phyloP scores from a whole-genome alignment of 2,797 vertebrate species.

The Falco concolor region DNA sequence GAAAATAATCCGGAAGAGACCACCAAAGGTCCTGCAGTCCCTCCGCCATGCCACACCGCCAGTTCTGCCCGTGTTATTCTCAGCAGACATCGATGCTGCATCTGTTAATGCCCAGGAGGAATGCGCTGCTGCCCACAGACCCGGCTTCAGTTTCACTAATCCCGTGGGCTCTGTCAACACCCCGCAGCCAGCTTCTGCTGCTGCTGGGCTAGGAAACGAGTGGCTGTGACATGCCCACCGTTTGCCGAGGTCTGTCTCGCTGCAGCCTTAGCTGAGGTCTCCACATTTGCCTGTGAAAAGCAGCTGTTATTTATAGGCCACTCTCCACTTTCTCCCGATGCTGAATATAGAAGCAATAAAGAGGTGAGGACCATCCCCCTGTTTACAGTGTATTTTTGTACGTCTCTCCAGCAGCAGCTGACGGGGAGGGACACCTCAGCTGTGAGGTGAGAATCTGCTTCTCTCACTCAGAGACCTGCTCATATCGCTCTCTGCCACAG shows the following conservation, averaged over 20 bases:
- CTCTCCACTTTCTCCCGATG: background rate
- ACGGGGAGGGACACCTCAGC: background rate
- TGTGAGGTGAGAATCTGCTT: background rate
- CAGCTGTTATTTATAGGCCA: background rate
- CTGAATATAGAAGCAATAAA: background rate
- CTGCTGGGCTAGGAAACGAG: background rate
- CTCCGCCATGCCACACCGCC: background rate
- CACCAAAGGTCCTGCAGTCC: background rate
- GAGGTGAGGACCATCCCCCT: background rate
- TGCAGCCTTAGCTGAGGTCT: background rate
- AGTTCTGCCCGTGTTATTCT: background rate
- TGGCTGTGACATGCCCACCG: accelerated
- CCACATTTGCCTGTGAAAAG: background rate
- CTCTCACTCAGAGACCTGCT: background rate
- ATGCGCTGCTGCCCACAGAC: background rate
- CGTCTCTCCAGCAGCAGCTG: background rate
- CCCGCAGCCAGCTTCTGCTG: background rate
- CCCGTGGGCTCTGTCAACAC: background rate
- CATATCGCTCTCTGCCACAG: background rate
- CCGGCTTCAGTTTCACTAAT: background rate
- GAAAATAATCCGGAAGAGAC: background rate
- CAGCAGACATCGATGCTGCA: background rate
- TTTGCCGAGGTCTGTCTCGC: background rate
- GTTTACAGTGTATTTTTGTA: background rate
- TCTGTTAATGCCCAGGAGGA: background rate